phyloP scores from a whole-genome alignment of 2,888 invertebrate genomes.

The Adelphocoris suturalis region DNA sequence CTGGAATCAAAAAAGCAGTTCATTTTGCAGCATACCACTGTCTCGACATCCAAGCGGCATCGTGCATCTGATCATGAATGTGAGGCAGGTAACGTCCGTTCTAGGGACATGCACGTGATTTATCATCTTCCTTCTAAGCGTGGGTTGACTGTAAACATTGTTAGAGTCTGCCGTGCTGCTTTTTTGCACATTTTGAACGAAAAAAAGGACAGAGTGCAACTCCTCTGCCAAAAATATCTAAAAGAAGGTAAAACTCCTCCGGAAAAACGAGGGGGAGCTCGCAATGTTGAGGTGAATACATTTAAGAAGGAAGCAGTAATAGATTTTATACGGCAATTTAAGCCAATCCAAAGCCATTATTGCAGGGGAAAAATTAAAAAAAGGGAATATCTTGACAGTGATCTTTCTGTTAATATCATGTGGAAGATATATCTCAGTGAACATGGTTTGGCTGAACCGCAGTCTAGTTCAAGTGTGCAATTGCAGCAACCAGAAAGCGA shows the following conservation, averaged over 20 bases:
- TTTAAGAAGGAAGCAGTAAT: neutral
- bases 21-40: neutral
- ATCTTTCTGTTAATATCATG: neutral
- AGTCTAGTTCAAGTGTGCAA: too few relatives aligned
- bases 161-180: too few relatives aligned
- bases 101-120: neutral
- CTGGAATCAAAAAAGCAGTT: neutral
- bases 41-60: neutral
- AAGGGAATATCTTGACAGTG: neutral
- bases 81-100: neutral
- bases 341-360: neutral
- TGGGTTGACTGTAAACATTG: too few relatives aligned
- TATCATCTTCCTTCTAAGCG: neutral
- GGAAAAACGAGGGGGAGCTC: neutral
- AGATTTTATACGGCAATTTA: neutral
- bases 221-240: too few relatives aligned
- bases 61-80: neutral
- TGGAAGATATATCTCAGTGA: neutral
- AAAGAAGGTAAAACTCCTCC: neutral
- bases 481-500: too few relatives aligned
- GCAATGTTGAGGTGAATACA: neutral
- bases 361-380: neutral
- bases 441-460: neutral
- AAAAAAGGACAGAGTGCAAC: too few relatives aligned
- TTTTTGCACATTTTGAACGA: too few relatives aligned